Conservation (phyloP, 2,113 vertebrate species). For the Pseudorhombus dupliciocellatus region DNA sequence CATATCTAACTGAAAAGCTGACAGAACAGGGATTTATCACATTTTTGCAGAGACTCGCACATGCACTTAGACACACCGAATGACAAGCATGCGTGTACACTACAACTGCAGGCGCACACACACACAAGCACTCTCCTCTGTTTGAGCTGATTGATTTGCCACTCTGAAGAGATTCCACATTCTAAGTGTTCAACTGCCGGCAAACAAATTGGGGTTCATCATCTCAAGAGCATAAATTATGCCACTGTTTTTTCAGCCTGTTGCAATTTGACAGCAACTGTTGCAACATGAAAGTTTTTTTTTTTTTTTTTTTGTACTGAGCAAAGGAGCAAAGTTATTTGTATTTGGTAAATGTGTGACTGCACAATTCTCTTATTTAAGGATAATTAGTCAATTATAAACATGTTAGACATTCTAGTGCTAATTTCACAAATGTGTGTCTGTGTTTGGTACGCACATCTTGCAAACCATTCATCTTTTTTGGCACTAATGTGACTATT, state of each 20-base stretch:
- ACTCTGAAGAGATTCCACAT: conserved; percentile 54
- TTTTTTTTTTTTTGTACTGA: conserved; percentile 48
- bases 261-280: conserved; percentile 30
- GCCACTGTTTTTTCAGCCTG: conserved; percentile 38
- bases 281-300: conserved; percentile 36
- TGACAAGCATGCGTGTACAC: conserved; percentile 27
- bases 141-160: conserved; percentile 56
- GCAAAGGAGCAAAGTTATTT: conserved; percentile 36
- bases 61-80: conserved; percentile 46
- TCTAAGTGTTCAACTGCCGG: conserved; percentile 14
- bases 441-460: too few relatives aligned
- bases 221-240: conserved; percentile 52
- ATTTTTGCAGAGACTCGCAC: conserved; percentile 67
- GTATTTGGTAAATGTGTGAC: conserved; percentile 37
- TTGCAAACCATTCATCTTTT: background rate
- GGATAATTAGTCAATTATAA: conserved; percentile 29
- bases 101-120: conserved; percentile 35
- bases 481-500: too few relatives aligned
- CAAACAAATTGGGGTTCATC: conserved; percentile 59
- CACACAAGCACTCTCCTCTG: conserved; percentile 26
- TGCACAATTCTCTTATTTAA: conserved; percentile 21
- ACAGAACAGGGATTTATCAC: conserved; percentile 71
- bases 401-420: conserved; percentile 21
- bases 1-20: conserved; percentile 67
- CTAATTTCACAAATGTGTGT: too few relatives aligned